Evolutionary conservation across 1,140 invertebrate genomes (phyloP).

Genomic region (Orussus abietinus): DNA sequence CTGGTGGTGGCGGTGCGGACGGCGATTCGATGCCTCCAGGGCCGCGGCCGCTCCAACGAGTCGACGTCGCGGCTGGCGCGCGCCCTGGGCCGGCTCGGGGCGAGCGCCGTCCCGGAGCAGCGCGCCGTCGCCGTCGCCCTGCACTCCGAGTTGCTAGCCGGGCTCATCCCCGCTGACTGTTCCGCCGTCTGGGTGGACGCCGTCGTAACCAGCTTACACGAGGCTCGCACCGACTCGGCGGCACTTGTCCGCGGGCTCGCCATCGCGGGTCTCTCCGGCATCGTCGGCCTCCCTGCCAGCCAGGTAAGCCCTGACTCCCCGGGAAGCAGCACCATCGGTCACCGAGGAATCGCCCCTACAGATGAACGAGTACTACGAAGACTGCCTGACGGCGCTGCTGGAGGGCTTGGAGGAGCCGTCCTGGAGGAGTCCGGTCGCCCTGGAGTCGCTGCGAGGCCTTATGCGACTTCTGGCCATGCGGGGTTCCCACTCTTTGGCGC

Average conservation of each 20-base stretch:
- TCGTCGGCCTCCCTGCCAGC: slow-evolving; percentile 31
- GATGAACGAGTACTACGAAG: slow-evolving; percentile 44
- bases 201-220: slow-evolving; percentile 38
- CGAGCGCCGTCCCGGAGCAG: slow-evolving; percentile 33
- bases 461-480: slow-evolving; percentile 34
- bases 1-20: slow-evolving; percentile 31
- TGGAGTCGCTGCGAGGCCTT: slow-evolving; percentile 41
- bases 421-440: slow-evolving; percentile 34
- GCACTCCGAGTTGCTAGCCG: slow-evolving; percentile 38
- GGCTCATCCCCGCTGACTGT: slow-evolving; percentile 26
- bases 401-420: slow-evolving; percentile 41
- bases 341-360: slow-evolving; percentile 18
- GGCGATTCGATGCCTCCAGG: slow-evolving; percentile 33
- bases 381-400: slow-evolving; percentile 35
- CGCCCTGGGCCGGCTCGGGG: slow-evolving; percentile 31
- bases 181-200: slow-evolving; percentile 40
- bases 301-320: slow-evolving; percentile 24
- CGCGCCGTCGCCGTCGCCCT: slow-evolving; percentile 35
- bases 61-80: slow-evolving; percentile 25
- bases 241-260: slow-evolving; percentile 40
- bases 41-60: too few species aligned
- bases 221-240: slow-evolving; percentile 42
- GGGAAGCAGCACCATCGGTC: not conserved
- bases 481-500: slow-evolving; percentile 34
- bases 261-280: slow-evolving; percentile 36